Evolutionary conservation across 1,140 invertebrate species (phyloP).

Genomic region (Camponotus floridanus): DNA sequence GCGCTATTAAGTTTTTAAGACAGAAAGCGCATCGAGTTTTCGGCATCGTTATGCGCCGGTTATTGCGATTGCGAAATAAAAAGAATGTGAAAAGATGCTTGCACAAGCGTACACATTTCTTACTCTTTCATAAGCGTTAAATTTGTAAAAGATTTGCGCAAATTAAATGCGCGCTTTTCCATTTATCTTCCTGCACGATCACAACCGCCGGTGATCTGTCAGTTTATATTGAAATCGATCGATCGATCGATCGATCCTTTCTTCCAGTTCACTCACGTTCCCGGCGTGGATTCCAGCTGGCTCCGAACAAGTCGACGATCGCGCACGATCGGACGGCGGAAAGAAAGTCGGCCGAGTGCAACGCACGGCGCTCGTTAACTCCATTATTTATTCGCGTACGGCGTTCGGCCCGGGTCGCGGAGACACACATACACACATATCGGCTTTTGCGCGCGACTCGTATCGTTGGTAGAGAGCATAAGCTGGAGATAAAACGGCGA

Average conservation of each 20-base stretch:
- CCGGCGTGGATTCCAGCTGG: slow-evolving; percentile 47
- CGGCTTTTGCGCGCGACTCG: slow-evolving; percentile 43
- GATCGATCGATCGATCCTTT: slow-evolving; percentile 54
- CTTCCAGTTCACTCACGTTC: slow-evolving; percentile 47
- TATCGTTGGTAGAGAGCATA: slow-evolving; percentile 12
- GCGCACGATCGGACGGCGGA: slow-evolving; percentile 38
- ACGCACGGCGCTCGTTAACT: slow-evolving; percentile 58
- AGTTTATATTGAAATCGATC: slow-evolving; percentile 23
- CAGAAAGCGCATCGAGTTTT: background rate
- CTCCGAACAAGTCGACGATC: background rate
- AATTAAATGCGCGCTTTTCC: slow-evolving; percentile 39
- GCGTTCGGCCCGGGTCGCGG: slow-evolving; percentile 30
- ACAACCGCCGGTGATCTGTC: slow-evolving; percentile 39
- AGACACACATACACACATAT: slow-evolving; percentile 12
- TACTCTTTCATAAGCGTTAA: background rate
- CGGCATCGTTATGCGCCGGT: background rate
- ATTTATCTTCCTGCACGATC: slow-evolving; percentile 36
- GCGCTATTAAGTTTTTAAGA: slow-evolving; percentile 15
- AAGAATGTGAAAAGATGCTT: background rate
- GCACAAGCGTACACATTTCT: background rate
- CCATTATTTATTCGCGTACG: slow-evolving; percentile 68
- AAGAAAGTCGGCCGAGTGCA: slow-evolving; percentile 50
- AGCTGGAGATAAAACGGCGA: slow-evolving; percentile 24
- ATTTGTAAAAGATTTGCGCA: slow-evolving; percentile 28
- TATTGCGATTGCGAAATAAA: too few species aligned